Conservation (phyloP, 2,797 vertebrate genomes). For the Falco cherrug region DNA sequence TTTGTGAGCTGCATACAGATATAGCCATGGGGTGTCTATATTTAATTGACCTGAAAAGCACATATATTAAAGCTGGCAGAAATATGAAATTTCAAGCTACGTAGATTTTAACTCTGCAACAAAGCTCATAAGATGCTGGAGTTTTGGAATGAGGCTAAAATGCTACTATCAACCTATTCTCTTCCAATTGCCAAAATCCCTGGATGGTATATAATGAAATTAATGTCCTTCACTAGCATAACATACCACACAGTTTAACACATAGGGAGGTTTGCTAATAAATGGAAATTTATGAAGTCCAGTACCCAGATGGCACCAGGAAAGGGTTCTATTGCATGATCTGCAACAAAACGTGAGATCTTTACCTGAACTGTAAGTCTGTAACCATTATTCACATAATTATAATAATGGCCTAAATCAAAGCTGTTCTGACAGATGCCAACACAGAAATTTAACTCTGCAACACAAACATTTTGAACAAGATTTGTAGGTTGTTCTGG, state of each 20-base stretch:
- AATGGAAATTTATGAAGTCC: background rate
- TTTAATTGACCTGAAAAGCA: slow-evolving; percentile 79
- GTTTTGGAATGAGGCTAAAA: background rate
- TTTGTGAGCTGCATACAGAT: slow-evolving; percentile 79
- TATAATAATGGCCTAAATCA: background rate
- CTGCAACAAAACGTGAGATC: background rate
- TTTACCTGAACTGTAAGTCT: background rate
- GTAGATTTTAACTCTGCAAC: background rate
- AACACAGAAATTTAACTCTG: background rate
- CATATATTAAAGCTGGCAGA: background rate
- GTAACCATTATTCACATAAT: background rate
- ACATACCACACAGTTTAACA: background rate
- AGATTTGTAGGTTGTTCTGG: background rate
- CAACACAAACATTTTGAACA: background rate
- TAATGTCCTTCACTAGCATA: background rate
- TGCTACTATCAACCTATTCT: background rate
- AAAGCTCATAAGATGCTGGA: background rate
- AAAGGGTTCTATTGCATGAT: background rate
- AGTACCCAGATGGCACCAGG: background rate
- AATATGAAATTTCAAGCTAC: background rate
- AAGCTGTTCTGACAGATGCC: background rate
- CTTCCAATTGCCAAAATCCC: background rate
- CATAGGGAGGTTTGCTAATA: background rate
- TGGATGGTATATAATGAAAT: background rate
- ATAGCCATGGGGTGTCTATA: slow-evolving; percentile 87